Base-by-base conservation (phyloP, 2,113 vertebrate species). In the Furnarius figulus region DNA sequence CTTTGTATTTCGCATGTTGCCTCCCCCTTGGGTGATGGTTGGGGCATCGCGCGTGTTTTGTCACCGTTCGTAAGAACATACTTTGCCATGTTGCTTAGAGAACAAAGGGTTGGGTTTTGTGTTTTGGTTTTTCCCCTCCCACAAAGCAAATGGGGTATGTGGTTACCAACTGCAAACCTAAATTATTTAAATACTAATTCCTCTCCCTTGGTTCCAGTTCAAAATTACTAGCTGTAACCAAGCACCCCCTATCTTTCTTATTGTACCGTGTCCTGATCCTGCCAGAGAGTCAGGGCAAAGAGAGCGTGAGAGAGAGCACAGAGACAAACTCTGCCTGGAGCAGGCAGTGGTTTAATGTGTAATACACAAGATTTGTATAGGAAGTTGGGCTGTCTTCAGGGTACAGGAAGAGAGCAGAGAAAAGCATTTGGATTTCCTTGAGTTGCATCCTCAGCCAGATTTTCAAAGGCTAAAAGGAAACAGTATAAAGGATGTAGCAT, bases 341-440 rank as follows among this genome's bases (percentile, higher is more conserved):
- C 84, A 78, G 77, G 86, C 80, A 63, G 83, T 52, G 79, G 90
- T 92, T 91, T 96, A 53, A 74, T 74, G 85, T 86, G 92, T 77
- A 78, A 77, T 78, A 95, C 80, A 81, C 83, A 65, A 92, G 93
- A 89, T 82, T 93, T 93, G 80, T 95, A 81, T 90, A 95, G 88
- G 93, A 96, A 93, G 85, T 70, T 90, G 94, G 89, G 89, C 93
- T 92, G 89, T 93, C 93, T 97, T 95, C 91, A 89, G 87, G 78
- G 89, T 85, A 94, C 91, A 87, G 91, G 91, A 95, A 96, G 81
- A 85, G 71, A 91, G 77, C 89, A 87, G 93, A 95, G 84, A 89
- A 97, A 96, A 95, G 74, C 74, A 15, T 87, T 93, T 95, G 89
- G 70, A 96, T 95, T 94, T 96, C 81, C 74, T 73, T 70, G 70